Conservation (phyloP, 1,140 invertebrate species). For the Bombus difficillimus region DNA sequence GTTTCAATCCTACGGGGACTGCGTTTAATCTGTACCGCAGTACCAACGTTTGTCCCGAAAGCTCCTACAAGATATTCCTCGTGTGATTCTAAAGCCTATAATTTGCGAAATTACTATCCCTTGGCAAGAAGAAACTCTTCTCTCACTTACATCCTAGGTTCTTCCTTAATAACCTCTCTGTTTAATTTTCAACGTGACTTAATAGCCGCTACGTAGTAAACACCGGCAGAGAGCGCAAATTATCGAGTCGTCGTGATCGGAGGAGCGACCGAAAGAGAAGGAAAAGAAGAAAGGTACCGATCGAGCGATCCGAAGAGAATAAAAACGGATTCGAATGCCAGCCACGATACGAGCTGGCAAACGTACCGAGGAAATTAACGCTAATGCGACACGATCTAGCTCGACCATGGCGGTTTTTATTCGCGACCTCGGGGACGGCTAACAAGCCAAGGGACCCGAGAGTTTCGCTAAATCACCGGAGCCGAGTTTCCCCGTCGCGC, state of each 20-base stretch:
- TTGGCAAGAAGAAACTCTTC: neutral
- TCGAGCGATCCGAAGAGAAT: neutral
- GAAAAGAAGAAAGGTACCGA: neutral
- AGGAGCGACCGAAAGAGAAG: neutral
- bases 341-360: neutral
- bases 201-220: neutral
- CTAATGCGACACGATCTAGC: conserved; percentile 41
- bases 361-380: conserved; percentile 40
- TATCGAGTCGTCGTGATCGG: neutral
- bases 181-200: neutral
- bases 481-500: neutral
- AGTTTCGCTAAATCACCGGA: conserved; percentile 39
- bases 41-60: too few relatives aligned
- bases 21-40: too few relatives aligned
- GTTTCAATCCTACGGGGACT: too few relatives aligned
- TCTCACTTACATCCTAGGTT: too few relatives aligned
- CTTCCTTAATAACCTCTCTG: neutral
- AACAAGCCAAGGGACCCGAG: conserved; percentile 18
- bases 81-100: too few relatives aligned
- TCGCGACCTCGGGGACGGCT: conserved; percentile 22
- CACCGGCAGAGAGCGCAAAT: neutral
- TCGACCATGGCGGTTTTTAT: conserved; percentile 26
- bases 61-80: too few relatives aligned
- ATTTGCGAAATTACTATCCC: neutral
- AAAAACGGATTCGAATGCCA: conserved; percentile 13